These are phyloP conservation scores for Xenops minutus DNA, from an alignment of 2,797 vertebrate genomes.

Conservation along the genomic window DNA sequence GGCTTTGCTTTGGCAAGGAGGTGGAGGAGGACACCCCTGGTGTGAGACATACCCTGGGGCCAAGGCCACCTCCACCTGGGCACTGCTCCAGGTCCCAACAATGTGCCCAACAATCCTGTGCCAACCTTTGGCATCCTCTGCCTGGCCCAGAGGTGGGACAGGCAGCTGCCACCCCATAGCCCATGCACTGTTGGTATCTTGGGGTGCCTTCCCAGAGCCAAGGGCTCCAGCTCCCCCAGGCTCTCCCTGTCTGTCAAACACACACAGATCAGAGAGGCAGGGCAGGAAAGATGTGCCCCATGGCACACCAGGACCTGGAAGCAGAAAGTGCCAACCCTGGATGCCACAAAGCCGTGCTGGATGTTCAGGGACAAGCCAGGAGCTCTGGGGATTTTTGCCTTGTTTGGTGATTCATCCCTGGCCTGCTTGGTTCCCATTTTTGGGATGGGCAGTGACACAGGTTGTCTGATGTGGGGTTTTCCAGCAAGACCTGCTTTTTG, in stretches of 20 bases:
- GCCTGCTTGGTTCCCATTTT: neutral
- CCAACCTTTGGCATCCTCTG: neutral
- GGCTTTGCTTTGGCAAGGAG: neutral
- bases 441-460: neutral
- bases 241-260: neutral
- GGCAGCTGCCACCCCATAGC: neutral
- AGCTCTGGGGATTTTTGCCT: neutral
- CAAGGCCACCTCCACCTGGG: neutral
- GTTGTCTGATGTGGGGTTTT: neutral
- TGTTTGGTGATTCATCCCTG: neutral
- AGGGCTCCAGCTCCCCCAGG: neutral
- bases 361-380: neutral
- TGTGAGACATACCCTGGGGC: neutral
- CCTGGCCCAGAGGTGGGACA: neutral
- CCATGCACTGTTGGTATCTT: rapidly evolving
- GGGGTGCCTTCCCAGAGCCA: neutral
- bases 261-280: neutral
- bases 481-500: neutral
- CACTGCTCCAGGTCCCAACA: neutral
- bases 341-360: rapidly evolving
- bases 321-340: neutral
- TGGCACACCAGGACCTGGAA: neutral
- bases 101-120: neutral
- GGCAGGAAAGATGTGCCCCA: neutral
- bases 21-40: neutral